Conservation (phyloP, 1,140 invertebrate genomes). For the Druon quercuslanigerum region DNA sequence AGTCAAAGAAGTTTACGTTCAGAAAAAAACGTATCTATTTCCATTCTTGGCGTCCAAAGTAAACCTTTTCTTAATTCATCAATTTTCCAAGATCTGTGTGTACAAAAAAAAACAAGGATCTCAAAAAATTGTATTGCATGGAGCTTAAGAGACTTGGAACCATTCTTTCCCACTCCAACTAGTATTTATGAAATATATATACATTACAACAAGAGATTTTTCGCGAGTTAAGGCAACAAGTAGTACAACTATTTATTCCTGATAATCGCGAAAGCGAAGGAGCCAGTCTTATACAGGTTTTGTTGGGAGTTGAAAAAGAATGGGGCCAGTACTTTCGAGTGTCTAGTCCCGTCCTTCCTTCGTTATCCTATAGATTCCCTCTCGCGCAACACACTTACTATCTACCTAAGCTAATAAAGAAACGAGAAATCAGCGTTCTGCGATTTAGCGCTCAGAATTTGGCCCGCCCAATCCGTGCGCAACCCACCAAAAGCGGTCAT, state of each 20-base stretch:
- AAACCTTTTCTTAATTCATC: background rate
- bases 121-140: background rate
- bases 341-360: background rate
- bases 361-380: constrained; percentile 7
- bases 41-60: background rate
- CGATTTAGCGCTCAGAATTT: constrained; percentile 5
- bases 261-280: background rate
- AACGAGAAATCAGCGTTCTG: background rate
- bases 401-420: constrained; percentile 5
- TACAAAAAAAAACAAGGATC: background rate
- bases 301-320: constrained; percentile 11
- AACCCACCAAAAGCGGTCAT: constrained; percentile 71
- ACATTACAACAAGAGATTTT: constrained; percentile 15
- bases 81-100: background rate
- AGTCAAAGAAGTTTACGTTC: background rate
- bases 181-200: constrained; percentile 1
- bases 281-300: constrained; percentile 17
- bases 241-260: constrained; percentile 7
- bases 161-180: constrained; percentile 11
- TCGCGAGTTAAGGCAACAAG: constrained; percentile 15
- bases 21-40: background rate
- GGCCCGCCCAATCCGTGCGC: constrained; percentile 65
- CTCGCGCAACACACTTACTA: constrained; percentile 13
- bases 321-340: background rate
- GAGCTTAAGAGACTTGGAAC: background rate